These are phyloP conservation scores for Acipenser oxyrinchus DNA, from an alignment of 2,797 vertebrate species.

Conservation along the genomic window DNA sequence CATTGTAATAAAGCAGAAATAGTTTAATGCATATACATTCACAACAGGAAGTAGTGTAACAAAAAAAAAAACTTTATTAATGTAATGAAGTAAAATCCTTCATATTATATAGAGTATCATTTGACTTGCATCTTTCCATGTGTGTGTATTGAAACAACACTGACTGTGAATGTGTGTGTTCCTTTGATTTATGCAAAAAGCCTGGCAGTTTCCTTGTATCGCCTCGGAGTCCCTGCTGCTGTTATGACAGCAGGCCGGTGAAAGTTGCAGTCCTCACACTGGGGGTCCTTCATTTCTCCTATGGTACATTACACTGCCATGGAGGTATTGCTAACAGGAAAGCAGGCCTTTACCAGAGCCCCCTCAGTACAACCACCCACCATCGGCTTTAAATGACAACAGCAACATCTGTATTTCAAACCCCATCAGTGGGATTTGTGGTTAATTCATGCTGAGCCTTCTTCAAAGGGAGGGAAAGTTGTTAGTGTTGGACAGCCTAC, in stretches of 20 bases:
- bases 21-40: too few relatives aligned
- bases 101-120: too few relatives aligned
- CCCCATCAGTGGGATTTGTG: conserved; percentile 29
- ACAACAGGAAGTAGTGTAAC: too few relatives aligned
- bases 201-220: conserved; percentile 57
- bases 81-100: too few relatives aligned
- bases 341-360: conserved; percentile 30
- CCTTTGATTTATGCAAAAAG: conserved; percentile 67
- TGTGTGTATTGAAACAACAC: conserved; percentile 9
- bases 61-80: too few relatives aligned
- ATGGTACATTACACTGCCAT: conserved; percentile 47
- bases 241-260: conserved; percentile 63
- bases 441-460: conserved; percentile 23
- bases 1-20: too few relatives aligned
- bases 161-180: conserved; percentile 43
- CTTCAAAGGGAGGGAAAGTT: conserved; percentile 6
- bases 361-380: conserved; percentile 24
- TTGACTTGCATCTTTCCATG: conserved; percentile 22
- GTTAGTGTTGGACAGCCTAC: conserved; percentile 3
- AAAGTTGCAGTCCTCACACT: conserved; percentile 54
- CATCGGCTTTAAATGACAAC: conserved; percentile 38
- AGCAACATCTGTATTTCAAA: conserved; percentile 32
- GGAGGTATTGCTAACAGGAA: conserved; percentile 44
- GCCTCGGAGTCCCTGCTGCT: conserved; percentile 59
- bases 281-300: conserved; percentile 52